Conservation (phyloP, 2,113 vertebrate species). For the Eclectus roratus region DNA sequence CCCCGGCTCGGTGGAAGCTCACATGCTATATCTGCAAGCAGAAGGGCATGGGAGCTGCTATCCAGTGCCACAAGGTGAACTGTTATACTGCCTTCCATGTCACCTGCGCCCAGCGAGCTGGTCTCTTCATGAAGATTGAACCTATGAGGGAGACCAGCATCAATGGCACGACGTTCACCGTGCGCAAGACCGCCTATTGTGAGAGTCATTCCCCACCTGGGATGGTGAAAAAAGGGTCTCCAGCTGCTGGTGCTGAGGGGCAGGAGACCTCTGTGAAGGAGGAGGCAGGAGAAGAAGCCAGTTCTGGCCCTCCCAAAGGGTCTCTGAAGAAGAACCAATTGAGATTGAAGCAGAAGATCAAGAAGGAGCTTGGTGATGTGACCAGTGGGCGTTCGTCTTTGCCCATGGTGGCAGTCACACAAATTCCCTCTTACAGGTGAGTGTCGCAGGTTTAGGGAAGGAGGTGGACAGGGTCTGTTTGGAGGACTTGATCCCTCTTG, state of each 20-base stretch:
- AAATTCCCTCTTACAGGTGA: constrained; percentile 92
- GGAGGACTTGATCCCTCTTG: neutral
- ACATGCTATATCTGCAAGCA: constrained; percentile 96
- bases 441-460: neutral
- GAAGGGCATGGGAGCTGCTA: constrained; percentile 92
- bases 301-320: constrained; percentile 41
- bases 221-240: constrained; percentile 37
- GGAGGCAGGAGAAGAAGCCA: constrained; percentile 69
- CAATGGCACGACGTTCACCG: constrained; percentile 92
- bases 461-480: neutral
- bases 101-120: constrained; percentile 93
- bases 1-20: constrained; percentile 93
- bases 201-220: constrained; percentile 86
- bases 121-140: constrained; percentile 98
- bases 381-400: constrained; percentile 46
- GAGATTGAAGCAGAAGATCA: constrained; percentile 87
- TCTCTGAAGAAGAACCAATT: constrained; percentile 76
- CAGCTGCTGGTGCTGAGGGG: constrained; percentile 35
- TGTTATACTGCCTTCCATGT: constrained; percentile 98
- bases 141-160: constrained; percentile 92
- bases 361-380: constrained; percentile 76
- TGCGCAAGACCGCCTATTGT: constrained; percentile 96
- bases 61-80: constrained; percentile 97
- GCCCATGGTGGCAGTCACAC: constrained; percentile 81
- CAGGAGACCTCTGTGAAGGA: constrained; percentile 74